Evolutionary conservation across 2,797 vertebrate species (phyloP), one percentile per base, ranked within the genome.

Genomic region (Acipenser ruthenus): DNA sequence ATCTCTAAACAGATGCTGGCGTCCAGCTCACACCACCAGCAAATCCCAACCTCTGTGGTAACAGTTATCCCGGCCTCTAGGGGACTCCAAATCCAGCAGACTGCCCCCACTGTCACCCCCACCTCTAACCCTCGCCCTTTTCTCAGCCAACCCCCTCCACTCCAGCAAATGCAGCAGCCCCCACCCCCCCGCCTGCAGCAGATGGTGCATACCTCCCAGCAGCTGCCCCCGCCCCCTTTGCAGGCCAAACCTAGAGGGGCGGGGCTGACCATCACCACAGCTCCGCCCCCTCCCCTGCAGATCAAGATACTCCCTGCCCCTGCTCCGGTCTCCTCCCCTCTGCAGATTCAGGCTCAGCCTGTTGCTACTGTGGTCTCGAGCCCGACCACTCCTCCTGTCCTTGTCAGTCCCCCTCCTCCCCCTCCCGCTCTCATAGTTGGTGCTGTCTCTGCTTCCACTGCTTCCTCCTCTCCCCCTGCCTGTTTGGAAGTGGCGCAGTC

Each of bases 161-260:
- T 94, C 75, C 93, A 94, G 77, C 93, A 93, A 86, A 93, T 94
- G 81, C 90, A 88, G 74, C 89, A 91, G 2, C 87, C 85, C 0
- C 86, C 76, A 0, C 90, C 92, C 0, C 92, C 88, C 13, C 63
- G 82, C 80, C 82, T 93, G 65, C 92, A 93, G 77, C 92, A 92
- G 77, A 88, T 90, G 85, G 88, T 91, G 3, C 81, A 90, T 78
- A 74, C 87, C 72, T 90, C 37, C 37, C 37, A 37, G 37, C 37
- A 37, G 37, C 37, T 89, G 70, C 84, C 92, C 0, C 94, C 93
- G 0, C 93, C 93, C 0, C 94, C 93, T 0, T 87, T 96, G 12
- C 93, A 92, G 79, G 87, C 89, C 48, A 90, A 95, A 60, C 89
- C 89, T 0, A 80, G 88, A 0, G 85, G 84, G 4, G 85, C 85